Evolutionary conservation across 1,140 invertebrate genomes (phyloP).

Genomic region (Megathymus violae): DNA sequence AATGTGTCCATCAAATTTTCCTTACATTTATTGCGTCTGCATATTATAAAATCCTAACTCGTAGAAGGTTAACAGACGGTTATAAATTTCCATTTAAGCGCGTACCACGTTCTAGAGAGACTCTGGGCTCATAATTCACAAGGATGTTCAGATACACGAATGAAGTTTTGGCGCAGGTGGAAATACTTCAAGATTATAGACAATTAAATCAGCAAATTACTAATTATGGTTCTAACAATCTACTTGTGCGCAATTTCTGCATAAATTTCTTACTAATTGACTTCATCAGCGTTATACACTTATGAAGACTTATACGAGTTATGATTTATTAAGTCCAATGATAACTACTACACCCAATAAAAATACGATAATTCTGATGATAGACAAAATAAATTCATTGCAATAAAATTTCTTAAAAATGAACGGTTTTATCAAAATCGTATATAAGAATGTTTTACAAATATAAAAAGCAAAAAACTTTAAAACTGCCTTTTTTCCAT

Average conservation of each 20-base stretch:
- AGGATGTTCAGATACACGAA: constrained; percentile 48
- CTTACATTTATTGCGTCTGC: constrained; percentile 15
- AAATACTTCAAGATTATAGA: constrained; percentile 13
- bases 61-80: constrained; percentile 37
- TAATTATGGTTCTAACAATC: neutral
- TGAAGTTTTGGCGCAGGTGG: constrained; percentile 62
- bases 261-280: neutral
- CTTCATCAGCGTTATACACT: too few species aligned
- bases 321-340: too few species aligned
- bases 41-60: constrained; percentile 22
- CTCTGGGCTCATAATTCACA: constrained; percentile 58
- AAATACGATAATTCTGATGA: too few species aligned
- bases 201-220: neutral
- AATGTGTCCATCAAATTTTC: constrained; percentile 1
- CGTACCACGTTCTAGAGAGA: constrained; percentile 49
- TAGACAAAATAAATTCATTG: too few species aligned
- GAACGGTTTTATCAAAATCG: neutral
- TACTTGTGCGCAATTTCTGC: too few species aligned
- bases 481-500: neutral
- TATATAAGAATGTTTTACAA: neutral
- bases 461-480: neutral
- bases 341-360: too few species aligned
- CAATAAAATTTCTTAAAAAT: neutral
- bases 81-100: constrained; percentile 61
- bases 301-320: too few species aligned